Percentiles rank a stretch among this genome's conserved stretches.
phyloP scores from a whole-genome alignment of 2,888 invertebrate genomes.

The Trichacis sp. region DNA sequence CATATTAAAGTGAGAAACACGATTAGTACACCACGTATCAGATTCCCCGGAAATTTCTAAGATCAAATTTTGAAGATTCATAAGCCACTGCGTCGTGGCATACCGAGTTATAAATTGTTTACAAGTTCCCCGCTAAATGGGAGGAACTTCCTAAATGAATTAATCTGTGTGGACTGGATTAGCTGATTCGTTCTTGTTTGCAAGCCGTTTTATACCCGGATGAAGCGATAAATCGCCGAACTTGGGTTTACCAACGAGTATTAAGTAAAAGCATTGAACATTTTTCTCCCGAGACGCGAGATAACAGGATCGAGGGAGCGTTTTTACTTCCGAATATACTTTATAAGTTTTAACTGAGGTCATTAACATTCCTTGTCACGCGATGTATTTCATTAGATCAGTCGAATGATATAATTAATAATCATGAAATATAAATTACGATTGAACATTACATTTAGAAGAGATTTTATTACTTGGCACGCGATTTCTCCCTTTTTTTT shows the following conservation, averaged over 20 bases:
- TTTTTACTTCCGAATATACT: too few species aligned
- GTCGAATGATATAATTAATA: too few species aligned
- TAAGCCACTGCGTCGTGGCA: conserved; percentile 7
- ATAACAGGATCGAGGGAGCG: too few species aligned
- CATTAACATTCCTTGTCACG: too few species aligned
- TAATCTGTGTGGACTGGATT: conserved; percentile 22
- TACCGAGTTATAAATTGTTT: conserved; percentile 34
- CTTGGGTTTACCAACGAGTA: not conserved
- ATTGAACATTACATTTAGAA: too few species aligned
- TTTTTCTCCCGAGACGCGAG: not conserved
- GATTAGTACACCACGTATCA: conserved; percentile 3
- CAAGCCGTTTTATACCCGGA: not conserved
- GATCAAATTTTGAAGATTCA: conserved; percentile 11
- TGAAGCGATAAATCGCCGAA: not conserved
- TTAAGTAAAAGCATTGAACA: not conserved
- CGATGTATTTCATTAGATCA: too few species aligned
- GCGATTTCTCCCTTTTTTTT: too few species aligned
- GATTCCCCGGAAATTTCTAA: conserved; percentile 2
- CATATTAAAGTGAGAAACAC: not conserved
- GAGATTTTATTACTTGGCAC: too few species aligned
- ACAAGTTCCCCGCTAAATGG: conserved; percentile 29
- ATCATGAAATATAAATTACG: too few species aligned
- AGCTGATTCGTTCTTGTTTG: conserved; percentile 14
- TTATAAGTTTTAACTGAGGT: too few species aligned
- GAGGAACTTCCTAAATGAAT: conserved; percentile 35